phyloP scores from a whole-genome alignment of 1,140 invertebrate genomes.

The Calliopsis andreniformis region DNA sequence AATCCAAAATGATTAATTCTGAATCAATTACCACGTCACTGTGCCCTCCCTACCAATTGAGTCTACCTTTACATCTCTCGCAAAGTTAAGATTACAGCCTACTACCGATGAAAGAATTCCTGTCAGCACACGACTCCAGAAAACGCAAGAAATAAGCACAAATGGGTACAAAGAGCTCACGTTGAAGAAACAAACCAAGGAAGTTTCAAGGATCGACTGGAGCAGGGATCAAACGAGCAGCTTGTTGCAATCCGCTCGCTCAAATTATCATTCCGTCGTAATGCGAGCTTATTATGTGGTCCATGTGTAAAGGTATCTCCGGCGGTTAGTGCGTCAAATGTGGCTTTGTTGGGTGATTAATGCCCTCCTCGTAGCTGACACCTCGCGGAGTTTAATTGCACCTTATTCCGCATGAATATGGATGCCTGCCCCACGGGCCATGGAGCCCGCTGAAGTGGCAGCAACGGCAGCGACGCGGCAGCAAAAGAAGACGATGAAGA shows the following conservation, averaged over 20 bases:
- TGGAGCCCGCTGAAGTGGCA: slow-evolving; percentile 44
- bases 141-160: background rate
- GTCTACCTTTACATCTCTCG: no score
- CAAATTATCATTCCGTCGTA: slow-evolving; percentile 73
- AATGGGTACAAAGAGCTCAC: background rate
- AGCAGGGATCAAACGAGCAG: slow-evolving; percentile 5
- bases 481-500: slow-evolving; percentile 23
- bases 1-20: no score
- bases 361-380: slow-evolving; percentile 78
- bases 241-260: slow-evolving; percentile 52
- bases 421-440: slow-evolving; percentile 77
- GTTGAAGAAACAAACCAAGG: slow-evolving; percentile 16
- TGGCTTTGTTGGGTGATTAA: slow-evolving; percentile 81
- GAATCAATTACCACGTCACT: no score
- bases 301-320: slow-evolving; percentile 76
- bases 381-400: slow-evolving; percentile 81
- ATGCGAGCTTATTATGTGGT: slow-evolving; percentile 76
- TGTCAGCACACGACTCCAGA: background rate
- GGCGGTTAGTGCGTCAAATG: slow-evolving; percentile 78
- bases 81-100: no score
- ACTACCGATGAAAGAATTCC: background rate
- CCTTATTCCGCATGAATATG: slow-evolving; percentile 81
- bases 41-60: no score
- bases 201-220: background rate
- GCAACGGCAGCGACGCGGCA: slow-evolving; percentile 50